Base-by-base conservation (phyloP, 2,888 invertebrate species). In the Belgica antarctica region DNA sequence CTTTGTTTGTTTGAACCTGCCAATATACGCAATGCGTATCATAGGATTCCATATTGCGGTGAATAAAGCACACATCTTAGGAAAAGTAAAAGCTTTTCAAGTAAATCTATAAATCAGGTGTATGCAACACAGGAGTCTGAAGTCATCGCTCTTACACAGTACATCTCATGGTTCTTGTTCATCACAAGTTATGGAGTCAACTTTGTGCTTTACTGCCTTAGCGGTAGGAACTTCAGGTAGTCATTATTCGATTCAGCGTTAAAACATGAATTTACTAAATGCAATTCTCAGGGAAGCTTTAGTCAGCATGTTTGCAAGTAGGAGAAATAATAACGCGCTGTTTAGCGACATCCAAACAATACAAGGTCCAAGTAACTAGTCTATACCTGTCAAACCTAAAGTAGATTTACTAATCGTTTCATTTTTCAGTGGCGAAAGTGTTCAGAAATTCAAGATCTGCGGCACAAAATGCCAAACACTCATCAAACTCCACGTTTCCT, bases 141-240 rank as follows among this genome's bases (percentile, higher is more conserved):
- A 24, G 81, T 84, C 0, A n/a, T n/a, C n/a, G n/a, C n/a, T n/a
- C n/a, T n/a, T n/a, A 75, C 85, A 31, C 90, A 90, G 76, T 87
- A 88, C 74, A 80, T 87, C 72, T 84, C 86, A 70, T 83, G 87
- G 72, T 80, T 87, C 73, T 82, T 91, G 59, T 93, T 90, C 80
- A 84, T 90, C 76, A 88, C 89, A 3, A 92, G 92, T 80, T 93
- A 90, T 76, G 90, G 90, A 46, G 89, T 92, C 70, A 92, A 92
- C 80, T 92, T 92, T 77, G 83, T 87, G 1, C 82, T 93, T 52
- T 93, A 93, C 80, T 92, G 92, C 79, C 83, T 89, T 62, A 87
- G 87, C 74, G 92, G 92, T 0, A 88, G 89, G 76, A 91, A 91
- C 81, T 92, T 92, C 79, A 82, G 91, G 70, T 84, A 83, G 36